Base-by-base conservation (phyloP, 2,888 invertebrate species). In the Leptogaster cylindrica region DNA sequence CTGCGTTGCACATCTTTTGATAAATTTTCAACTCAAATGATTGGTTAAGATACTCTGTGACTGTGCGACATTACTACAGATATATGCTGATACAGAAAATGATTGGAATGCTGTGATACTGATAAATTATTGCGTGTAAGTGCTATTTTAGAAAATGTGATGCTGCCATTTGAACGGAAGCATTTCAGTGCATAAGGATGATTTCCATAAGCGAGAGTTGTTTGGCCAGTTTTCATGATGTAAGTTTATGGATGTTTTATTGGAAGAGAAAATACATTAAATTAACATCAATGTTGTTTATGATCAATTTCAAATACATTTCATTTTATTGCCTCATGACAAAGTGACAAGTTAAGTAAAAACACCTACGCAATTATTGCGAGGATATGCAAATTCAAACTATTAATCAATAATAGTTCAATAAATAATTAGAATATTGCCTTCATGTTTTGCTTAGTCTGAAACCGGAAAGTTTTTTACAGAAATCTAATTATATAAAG, bases 71-170 rank as follows among this genome's bases (percentile, higher is more conserved):
- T 55, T 55, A 20, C 20, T 20, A 27, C 10, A 44, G 23, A 61
- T 61, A 44, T 27, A 51, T n/a, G 20, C 14, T 18, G 10, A 44
- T 41, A 61, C 14, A n/a, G 16, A 44, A 61, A 41, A 25, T 61
- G 61, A 44, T 44, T 61, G 61, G 61, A 61, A 61, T 61, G 61
- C 44, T 61, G 27, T 41, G 61, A 61, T 61, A 61, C 44, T 44
- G 23, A 18, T 61, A 28, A 61, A 61, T 61, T 61, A 61, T 61
- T 61, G 61, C 61, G 61, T 61, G 61, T 61, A 61, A 41, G 20
- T 14, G 27, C 18, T 28, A 41, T 61, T 61, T 41, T 27, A 41
- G 20, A 25, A 61, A 20, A 44, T n/a, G n/a, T n/a, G 44, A 14
- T 28, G 41, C 36, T 16, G n/a, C 12, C 16, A 36, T 36, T 20